Conservation (phyloP, 2,888 invertebrate genomes). For the Synergus itoensis region DNA sequence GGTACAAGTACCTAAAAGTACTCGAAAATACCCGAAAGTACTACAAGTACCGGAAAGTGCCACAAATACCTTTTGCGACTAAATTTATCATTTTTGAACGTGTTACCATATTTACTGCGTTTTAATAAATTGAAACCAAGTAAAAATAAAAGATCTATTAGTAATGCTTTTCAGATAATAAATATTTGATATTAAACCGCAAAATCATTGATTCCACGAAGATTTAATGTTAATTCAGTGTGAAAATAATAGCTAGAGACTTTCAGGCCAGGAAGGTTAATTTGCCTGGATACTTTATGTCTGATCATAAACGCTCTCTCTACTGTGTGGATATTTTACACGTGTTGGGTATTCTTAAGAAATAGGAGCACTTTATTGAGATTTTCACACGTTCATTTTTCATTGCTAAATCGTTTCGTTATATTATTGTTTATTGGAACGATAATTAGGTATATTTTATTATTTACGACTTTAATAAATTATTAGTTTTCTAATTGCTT, state of each 20-base stretch:
- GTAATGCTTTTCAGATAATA: not conserved
- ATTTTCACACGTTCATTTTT: constrained; percentile 33
- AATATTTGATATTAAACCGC: constrained; percentile 11
- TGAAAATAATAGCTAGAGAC: constrained; percentile 26
- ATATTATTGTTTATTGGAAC: no score
- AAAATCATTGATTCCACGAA: constrained; percentile 17
- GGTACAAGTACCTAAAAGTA: no score
- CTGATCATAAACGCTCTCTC: constrained; percentile 20
- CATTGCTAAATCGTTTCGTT: not conserved
- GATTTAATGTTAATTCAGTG: constrained; percentile 9
- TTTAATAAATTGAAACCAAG: no score
- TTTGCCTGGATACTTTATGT: constrained; percentile 24
- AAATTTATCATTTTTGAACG: no score
- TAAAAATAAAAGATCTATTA: no score
- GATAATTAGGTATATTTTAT: no score
- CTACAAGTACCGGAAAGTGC: no score
- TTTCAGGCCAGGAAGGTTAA: constrained; percentile 32
- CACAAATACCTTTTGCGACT: no score
- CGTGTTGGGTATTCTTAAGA: not conserved
- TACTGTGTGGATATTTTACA: constrained; percentile 22
- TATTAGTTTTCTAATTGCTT: no score
- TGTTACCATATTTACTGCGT: no score
- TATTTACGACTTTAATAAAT: no score
- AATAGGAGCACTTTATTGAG: not conserved
- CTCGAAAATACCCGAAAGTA: no score